Conservation (phyloP, 2,113 vertebrate species). For the Capra hircus region DNA sequence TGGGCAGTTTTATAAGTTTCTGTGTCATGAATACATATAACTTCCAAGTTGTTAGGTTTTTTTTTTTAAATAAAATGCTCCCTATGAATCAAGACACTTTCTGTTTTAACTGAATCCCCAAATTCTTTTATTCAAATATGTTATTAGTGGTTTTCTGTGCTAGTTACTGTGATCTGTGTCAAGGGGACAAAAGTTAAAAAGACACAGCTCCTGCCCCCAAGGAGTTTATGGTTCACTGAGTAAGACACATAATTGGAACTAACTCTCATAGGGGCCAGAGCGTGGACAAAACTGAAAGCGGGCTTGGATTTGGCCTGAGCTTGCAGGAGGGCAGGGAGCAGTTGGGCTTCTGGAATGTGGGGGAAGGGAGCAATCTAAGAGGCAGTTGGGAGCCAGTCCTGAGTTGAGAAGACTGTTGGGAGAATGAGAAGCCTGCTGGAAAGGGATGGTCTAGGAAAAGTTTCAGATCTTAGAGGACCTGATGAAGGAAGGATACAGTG, state of each 20-base stretch:
- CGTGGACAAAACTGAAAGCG: background rate
- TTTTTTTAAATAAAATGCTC: background rate
- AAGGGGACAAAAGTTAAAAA: background rate
- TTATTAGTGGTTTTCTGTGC: background rate
- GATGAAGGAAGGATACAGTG: background rate
- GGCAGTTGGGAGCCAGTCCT: conserved; percentile 21
- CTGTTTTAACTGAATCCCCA: background rate
- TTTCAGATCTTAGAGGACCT: background rate
- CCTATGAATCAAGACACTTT: background rate
- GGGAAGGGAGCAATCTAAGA: background rate
- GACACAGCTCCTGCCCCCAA: background rate
- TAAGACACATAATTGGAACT: background rate
- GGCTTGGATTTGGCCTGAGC: background rate
- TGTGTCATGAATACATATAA: background rate
- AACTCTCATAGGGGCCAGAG: background rate
- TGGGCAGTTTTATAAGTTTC: background rate
- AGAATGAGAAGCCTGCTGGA: background rate
- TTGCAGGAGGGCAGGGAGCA: background rate
- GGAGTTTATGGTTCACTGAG: background rate
- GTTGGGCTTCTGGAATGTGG: conserved; percentile 36
- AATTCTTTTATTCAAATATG: background rate
- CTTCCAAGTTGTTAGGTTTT: background rate
- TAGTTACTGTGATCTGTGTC: background rate
- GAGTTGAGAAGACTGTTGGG: background rate
- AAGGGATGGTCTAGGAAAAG: background rate